Percentiles rank a stretch among this genome's conserved stretches.
Evolutionary conservation across 2,888 invertebrate genomes (phyloP).

Genomic region (Acleris holmiana): DNA sequence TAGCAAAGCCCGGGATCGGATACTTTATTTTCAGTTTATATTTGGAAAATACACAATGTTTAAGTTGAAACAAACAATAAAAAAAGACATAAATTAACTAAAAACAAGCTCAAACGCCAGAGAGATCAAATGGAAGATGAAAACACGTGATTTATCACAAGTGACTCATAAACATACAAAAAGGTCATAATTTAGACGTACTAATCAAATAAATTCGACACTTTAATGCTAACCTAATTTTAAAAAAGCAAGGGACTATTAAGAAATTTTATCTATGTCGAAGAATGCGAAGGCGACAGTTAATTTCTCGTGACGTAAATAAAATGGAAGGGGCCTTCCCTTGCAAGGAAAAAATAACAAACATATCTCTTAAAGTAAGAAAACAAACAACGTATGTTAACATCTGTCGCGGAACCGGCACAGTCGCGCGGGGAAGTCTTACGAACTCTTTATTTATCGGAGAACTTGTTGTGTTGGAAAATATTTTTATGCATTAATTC

Average conservation of each 20-base stretch:
- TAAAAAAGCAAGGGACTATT: constrained; percentile 56
- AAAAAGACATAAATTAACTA: constrained; percentile 25
- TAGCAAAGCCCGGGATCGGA: constrained; percentile 14
- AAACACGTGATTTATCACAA: constrained; percentile 29
- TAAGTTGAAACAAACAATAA: constrained; percentile 13
- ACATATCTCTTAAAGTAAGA: constrained; percentile 82
- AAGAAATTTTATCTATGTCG: constrained; percentile 69
- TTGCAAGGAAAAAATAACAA: constrained; percentile 73
- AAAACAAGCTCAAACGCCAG: constrained; percentile 22
- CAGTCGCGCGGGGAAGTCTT: constrained; percentile 53
- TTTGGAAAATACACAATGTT: constrained; percentile 31
- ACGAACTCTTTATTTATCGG: background rate
- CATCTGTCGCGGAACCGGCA: constrained; percentile 74
- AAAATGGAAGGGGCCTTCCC: constrained; percentile 69
- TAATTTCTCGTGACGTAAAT: constrained; percentile 82
- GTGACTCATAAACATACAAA: constrained; percentile 20
- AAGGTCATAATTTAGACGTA: constrained; percentile 14
- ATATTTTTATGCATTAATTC: no score
- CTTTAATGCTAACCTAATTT: constrained; percentile 45
- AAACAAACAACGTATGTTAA: constrained; percentile 84
- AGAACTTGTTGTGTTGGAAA: constrained; percentile 2
- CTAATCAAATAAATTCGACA: constrained; percentile 41
- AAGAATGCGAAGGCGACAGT: constrained; percentile 64
- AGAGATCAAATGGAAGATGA: constrained; percentile 34
- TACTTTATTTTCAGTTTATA: constrained; percentile 24